Base-by-base conservation (phyloP, 2,797 vertebrate species). In the Pogonophryne albipinna region DNA sequence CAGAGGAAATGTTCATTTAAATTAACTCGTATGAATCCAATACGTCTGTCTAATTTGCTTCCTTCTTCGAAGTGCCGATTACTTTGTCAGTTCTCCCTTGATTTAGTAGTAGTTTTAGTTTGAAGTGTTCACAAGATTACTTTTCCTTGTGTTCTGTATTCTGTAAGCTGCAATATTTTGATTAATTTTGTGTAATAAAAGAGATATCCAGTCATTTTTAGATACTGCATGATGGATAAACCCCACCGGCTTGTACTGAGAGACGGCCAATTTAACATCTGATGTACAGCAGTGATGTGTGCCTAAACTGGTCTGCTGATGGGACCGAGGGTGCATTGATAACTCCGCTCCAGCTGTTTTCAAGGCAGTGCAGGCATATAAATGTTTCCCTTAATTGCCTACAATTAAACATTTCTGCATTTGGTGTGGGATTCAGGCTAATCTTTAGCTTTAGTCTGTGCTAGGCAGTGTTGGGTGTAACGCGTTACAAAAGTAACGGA, bases 241-340 rank as follows among this genome's bases (percentile, higher is more conserved):
- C 61, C 58, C 16, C 34, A 60, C 61, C 31, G 4, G 46, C 58
- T 85, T 59, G 59, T 23, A 68, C 57, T 3, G 4, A 59, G 75
- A 74, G 67, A 77, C 10, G 65, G 80, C 31, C 78, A 78, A 81
- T 92, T 91, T 78, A 85, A 85, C 79, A 64, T 75, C 74, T 67
- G 77, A 89, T 84, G 76, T 71, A 65, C 55, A 44, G 44, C 47
- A 68, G 83, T 67, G 79, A 83, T 59, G 65, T 65, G 74, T 72
- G 78, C 85, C 76, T 81, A 59, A 84, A 65, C 63, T 61, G 56
- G 27, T 45, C 47, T 34, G 3, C 68, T 78, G 69, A 78, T 81
- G 75, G 53, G 74, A 64, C 12, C 23, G 34, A 71, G 77, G 66
- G 23, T 16, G 53, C 68, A 45, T 59, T 78, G 66, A 78, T 74